These are phyloP conservation scores for Xestia xanthographa DNA, from an alignment of 2,888 invertebrate genomes.

Conservation along the genomic window DNA sequence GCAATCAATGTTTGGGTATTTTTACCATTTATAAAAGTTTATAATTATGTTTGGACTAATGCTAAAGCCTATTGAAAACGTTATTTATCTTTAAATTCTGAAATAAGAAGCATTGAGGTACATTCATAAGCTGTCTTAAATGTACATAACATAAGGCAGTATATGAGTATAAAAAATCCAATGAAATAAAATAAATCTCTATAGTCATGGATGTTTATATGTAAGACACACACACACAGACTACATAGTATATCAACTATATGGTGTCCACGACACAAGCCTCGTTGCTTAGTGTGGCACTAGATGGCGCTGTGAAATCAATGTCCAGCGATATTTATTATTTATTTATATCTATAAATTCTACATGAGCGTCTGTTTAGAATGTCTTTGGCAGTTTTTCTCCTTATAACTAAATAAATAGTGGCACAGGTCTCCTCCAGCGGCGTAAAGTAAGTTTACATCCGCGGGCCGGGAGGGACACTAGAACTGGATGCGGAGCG, in stretches of 20 bases:
- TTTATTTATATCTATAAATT: constrained; percentile 1
- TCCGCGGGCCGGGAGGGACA: constrained; percentile 79
- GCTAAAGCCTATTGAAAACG: neutral
- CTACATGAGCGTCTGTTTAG: constrained; percentile 25
- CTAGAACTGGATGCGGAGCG: constrained; percentile 74
- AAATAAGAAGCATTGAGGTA: neutral
- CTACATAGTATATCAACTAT: too few relatives aligned
- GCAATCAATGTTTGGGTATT: constrained; percentile 4
- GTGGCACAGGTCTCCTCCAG: constrained; percentile 76
- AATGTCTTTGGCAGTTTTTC: constrained; percentile 38
- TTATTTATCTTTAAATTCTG: neutral
- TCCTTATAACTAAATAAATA: constrained; percentile 46
- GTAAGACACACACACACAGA: too few relatives aligned
- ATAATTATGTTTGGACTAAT: neutral
- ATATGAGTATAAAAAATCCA: neutral
- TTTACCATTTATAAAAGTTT: neutral
- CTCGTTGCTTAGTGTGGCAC: too few relatives aligned
- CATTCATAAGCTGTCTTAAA: neutral
- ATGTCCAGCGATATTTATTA: too few relatives aligned
- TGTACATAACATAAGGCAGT: neutral
- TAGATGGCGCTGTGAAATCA: too few relatives aligned
- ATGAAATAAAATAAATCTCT: constrained; percentile 28
- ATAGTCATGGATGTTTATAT: neutral
- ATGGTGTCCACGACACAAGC: too few relatives aligned
- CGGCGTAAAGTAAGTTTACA: constrained; percentile 77